These are phyloP conservation scores for Gopherus flavomarginatus DNA, from an alignment of 2,113 vertebrate species.

Conservation along the genomic window DNA sequence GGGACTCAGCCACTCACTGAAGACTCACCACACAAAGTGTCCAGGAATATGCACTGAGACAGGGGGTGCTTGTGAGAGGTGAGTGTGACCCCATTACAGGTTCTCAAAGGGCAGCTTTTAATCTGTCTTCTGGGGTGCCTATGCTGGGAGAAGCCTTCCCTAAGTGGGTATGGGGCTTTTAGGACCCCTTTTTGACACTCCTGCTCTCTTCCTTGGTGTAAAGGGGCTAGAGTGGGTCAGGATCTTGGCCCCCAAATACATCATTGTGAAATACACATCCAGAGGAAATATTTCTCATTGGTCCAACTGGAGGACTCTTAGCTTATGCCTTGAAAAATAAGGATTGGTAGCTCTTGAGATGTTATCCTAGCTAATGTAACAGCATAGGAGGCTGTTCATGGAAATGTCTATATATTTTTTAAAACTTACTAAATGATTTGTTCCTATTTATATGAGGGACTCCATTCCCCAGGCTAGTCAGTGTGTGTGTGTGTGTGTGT, in stretches of 20 bases:
- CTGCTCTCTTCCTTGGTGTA: not conserved
- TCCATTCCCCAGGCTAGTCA: not conserved
- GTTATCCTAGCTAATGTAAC: not conserved
- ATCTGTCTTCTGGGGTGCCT: accelerated
- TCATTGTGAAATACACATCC: accelerated
- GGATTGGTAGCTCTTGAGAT: not conserved
- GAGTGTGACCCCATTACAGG: too few species aligned
- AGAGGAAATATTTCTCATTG: not conserved
- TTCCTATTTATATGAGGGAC: not conserved
- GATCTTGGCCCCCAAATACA: not conserved
- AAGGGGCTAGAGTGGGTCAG: accelerated
- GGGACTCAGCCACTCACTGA: too few species aligned
- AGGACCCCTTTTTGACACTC: accelerated
- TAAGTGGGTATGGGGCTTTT: not conserved
- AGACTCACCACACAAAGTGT: too few species aligned
- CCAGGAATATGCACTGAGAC: too few species aligned
- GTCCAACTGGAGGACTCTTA: not conserved
- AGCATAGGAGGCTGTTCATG: accelerated
- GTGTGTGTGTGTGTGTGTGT: accelerated
- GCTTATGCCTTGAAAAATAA: not conserved
- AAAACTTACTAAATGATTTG: not conserved
- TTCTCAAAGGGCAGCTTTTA: not conserved
- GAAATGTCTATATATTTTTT: not conserved
- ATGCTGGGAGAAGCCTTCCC: not conserved
- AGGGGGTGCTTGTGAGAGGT: too few species aligned